A percentile compares a stretch with the other conserved stretches of the same genome.
phyloP scores from a whole-genome alignment of 1,140 invertebrate species.

The Steinernema khuongi region DNA sequence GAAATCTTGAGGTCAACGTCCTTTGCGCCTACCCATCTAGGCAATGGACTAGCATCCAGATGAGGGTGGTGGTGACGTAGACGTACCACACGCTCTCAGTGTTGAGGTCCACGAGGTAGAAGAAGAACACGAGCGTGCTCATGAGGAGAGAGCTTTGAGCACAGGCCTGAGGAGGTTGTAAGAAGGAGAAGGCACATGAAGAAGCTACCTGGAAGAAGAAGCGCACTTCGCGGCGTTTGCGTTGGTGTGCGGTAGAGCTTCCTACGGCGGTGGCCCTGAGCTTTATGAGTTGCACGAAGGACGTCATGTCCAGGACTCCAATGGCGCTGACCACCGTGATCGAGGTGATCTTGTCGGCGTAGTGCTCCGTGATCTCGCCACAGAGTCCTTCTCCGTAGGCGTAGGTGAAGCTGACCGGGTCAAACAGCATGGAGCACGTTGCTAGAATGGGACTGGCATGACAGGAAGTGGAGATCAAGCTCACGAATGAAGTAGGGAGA shows the following conservation, averaged over 20 bases:
- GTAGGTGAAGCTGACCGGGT: slow-evolving; percentile 10
- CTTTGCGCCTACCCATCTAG: background rate
- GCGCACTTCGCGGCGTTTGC: background rate
- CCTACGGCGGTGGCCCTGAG: background rate
- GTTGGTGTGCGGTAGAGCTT: background rate
- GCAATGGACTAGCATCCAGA: background rate
- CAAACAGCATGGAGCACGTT: background rate
- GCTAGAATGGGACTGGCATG: background rate
- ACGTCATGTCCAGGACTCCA: background rate
- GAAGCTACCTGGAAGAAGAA: slow-evolving; percentile 4
- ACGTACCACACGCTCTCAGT: background rate
- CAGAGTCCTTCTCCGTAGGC: slow-evolving; percentile 11
- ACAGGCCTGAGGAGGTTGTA: background rate
- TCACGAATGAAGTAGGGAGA: slow-evolving; percentile 11
- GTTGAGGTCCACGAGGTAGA: background rate
- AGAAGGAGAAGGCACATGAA: background rate
- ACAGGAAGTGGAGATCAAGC: background rate
- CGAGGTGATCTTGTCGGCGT: slow-evolving; percentile 4
- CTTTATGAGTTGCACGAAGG: background rate
- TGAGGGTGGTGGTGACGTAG: background rate
- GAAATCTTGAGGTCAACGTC: too few relatives aligned
- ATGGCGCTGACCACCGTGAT: background rate
- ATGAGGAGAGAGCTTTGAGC: slow-evolving; percentile 4
- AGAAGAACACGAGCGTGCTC: slow-evolving; percentile 1
- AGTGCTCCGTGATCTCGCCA: background rate